phyloP scores from a whole-genome alignment of 1,140 invertebrate species.

The Temnothorax curvispinosus region DNA sequence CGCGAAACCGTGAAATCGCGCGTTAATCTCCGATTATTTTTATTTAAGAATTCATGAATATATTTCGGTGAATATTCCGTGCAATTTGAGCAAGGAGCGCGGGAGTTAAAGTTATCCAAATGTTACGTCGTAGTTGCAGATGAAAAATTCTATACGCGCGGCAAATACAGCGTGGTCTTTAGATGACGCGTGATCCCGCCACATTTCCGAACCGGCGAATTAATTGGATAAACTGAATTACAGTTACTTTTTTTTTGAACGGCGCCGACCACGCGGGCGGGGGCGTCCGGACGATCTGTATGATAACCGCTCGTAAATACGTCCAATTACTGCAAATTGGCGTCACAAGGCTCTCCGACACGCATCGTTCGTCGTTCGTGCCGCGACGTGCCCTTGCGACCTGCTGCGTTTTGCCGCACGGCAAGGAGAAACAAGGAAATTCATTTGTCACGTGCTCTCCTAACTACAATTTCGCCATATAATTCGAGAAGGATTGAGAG shows the following conservation, averaged over 20 bases:
- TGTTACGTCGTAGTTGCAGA: neutral
- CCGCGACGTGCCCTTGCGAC: conserved; percentile 27
- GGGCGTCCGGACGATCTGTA: conserved; percentile 11
- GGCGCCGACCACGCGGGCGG: neutral
- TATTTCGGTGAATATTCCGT: conserved; percentile 5
- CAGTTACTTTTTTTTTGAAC: neutral
- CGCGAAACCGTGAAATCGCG: no score
- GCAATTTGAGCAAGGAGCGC: neutral
- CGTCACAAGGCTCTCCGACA: conserved; percentile 59
- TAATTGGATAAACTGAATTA: conserved; percentile 49
- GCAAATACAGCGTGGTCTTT: neutral
- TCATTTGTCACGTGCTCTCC: neutral
- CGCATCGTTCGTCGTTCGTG: conserved; percentile 7
- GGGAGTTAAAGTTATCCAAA: neutral
- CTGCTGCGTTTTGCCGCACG: neutral
- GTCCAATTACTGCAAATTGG: conserved; percentile 68
- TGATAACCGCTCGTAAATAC: conserved; percentile 65
- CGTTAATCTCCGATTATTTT: neutral
- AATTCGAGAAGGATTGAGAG: neutral
- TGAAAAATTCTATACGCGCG: neutral
- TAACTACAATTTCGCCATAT: neutral
- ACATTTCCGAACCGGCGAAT: neutral
- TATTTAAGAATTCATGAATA: neutral
- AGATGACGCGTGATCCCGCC: neutral
- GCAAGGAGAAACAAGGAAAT: conserved; percentile 24